Evolutionary conservation across 2,113 vertebrate species (phyloP).

Genomic region (Zosterops japonicus): DNA sequence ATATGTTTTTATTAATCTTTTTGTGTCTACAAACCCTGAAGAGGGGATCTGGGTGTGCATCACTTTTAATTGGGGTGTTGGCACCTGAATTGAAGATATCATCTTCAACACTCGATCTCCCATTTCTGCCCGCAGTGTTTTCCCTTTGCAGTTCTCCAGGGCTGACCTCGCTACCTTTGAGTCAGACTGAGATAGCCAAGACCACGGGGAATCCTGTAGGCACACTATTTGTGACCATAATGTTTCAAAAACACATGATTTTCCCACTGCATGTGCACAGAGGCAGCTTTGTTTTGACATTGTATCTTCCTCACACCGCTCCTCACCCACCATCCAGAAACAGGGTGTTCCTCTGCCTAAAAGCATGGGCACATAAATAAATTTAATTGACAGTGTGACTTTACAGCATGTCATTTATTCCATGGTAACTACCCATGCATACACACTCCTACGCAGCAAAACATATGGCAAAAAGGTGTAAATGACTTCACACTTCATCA

Average conservation of each 20-base stretch:
- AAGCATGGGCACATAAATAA: background rate
- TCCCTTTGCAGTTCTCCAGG: background rate
- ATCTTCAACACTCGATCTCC: background rate
- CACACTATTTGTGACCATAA: rapidly evolving
- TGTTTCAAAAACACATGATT: background rate
- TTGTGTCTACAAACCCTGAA: background rate
- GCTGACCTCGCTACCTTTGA: background rate
- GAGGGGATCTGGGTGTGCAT: background rate
- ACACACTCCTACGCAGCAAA: conserved; percentile 1
- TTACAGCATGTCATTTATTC: conserved; percentile 8
- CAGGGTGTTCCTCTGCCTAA: conserved; percentile 1
- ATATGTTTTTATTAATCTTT: background rate
- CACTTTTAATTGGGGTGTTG: background rate
- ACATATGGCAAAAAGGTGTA: background rate
- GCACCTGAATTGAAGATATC: background rate
- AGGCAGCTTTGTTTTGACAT: conserved; percentile 47
- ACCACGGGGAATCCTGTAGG: rapidly evolving
- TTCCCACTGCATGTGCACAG: background rate
- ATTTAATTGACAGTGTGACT: background rate
- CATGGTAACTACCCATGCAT: background rate
- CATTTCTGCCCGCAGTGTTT: background rate
- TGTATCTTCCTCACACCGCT: background rate
- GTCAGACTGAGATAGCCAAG: background rate
- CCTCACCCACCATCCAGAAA: background rate
- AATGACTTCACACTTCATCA: background rate